Evolutionary conservation across 2,113 vertebrate species (phyloP).

Genomic region (Phrynosoma blainvillii): DNA sequence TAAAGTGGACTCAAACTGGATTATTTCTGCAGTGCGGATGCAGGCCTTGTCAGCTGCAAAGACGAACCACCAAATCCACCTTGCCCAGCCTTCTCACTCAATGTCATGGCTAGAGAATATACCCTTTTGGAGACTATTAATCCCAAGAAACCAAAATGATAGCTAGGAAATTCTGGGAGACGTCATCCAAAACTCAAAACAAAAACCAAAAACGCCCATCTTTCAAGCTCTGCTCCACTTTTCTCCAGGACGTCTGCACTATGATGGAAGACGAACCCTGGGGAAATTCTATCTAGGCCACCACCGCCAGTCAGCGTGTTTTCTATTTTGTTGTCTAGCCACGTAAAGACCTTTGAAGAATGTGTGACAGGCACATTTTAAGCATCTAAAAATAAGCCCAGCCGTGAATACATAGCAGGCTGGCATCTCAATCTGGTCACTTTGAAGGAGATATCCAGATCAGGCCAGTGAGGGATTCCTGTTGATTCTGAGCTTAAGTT

Average conservation of each 20-base stretch:
- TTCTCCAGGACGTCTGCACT: constrained; percentile 2
- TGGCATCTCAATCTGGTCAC: constrained; percentile 27
- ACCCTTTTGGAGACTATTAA: background rate
- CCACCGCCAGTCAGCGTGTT: background rate
- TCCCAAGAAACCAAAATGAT: background rate
- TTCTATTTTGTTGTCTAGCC: background rate
- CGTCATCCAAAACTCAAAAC: background rate
- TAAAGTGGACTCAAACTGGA: too few relatives aligned
- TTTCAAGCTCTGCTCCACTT: background rate
- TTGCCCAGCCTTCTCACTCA: background rate
- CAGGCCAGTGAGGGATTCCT: background rate
- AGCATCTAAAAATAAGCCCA: constrained; percentile 41
- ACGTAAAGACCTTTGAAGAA: rapidly evolving
- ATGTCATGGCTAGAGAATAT: background rate
- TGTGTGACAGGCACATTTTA: background rate
- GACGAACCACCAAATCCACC: background rate
- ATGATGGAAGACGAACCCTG: background rate
- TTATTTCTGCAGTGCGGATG: too few relatives aligned
- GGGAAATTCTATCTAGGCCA: background rate
- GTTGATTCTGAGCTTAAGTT: background rate
- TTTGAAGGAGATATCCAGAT: background rate
- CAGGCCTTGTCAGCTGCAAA: too few relatives aligned
- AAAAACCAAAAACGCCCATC: background rate
- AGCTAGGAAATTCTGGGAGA: background rate
- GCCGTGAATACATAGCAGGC: background rate